Evolutionary conservation across 1,140 invertebrate species (phyloP).

Genomic region (Zaprionus tsacasi): DNA sequence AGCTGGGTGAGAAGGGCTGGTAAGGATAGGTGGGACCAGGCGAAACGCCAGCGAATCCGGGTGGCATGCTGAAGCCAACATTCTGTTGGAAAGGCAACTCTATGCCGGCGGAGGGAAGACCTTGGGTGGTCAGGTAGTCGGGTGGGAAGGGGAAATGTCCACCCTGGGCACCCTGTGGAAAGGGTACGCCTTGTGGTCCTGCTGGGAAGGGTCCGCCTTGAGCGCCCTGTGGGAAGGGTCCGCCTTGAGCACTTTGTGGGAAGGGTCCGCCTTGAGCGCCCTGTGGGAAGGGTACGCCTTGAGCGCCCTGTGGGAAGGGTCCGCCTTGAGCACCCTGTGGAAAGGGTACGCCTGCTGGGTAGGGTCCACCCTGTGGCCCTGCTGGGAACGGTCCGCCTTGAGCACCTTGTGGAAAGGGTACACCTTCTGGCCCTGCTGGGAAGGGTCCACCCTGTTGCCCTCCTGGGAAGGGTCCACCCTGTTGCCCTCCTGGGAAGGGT

Average conservation of each 20-base stretch:
- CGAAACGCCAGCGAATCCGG: conserved; percentile 43
- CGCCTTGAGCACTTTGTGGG: not conserved
- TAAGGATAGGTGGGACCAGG: conserved; percentile 46
- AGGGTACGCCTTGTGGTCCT: conserved; percentile 4
- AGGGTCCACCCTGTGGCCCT: not conserved
- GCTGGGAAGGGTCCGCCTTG: conserved; percentile 19
- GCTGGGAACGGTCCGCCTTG: conserved; percentile 13
- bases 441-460: conserved; percentile 17
- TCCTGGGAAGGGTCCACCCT: conserved; percentile 12
- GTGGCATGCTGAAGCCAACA: conserved; percentile 46
- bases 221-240: not conserved
- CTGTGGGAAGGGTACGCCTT: conserved; percentile 13
- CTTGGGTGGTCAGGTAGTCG: conserved; percentile 60
- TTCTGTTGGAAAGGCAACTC: conserved; percentile 48
- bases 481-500: not conserved
- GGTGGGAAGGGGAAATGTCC: conserved; percentile 14
- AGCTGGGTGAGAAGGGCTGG: conserved; percentile 43
- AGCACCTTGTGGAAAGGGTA: not conserved
- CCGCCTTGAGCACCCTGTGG: conserved; percentile 5
- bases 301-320: not conserved
- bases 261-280: conserved; percentile 18
- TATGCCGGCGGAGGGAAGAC: conserved; percentile 43
- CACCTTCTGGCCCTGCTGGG: conserved; percentile 4
- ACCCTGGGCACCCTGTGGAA: conserved; percentile 16
- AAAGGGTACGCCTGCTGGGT: conserved; percentile 15